Conservation (phyloP, 2,113 vertebrate species). For the Malurus alboscapulatus region DNA sequence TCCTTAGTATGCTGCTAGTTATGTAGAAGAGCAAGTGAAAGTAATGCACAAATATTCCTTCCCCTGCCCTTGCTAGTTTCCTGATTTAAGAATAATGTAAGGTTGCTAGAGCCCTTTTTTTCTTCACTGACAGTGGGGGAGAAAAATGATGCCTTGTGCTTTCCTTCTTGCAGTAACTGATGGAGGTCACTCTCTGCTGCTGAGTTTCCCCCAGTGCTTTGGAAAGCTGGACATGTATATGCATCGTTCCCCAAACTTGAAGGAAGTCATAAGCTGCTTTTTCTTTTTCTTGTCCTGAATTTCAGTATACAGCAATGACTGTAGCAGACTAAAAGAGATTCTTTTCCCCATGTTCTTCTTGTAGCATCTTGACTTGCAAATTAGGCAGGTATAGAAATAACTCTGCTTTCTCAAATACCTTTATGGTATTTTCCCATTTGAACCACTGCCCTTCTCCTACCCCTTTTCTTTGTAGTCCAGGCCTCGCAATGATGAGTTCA, state of each 20-base stretch:
- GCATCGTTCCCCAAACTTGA: not conserved
- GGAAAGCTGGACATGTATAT: not conserved
- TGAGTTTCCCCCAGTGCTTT: not conserved
- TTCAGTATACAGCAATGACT: not conserved
- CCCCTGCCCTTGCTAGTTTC: not conserved
- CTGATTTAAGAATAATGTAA: not conserved
- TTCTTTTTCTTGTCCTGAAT: not conserved
- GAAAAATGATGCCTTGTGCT: not conserved
- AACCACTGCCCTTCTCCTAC: not conserved
- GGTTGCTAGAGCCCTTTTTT: not conserved
- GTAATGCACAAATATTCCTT: not conserved
- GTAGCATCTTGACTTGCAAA: not conserved
- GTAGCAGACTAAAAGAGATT: not conserved
- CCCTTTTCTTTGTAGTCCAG: not conserved
- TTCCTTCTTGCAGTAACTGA: conserved; percentile 3
- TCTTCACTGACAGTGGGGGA: not conserved
- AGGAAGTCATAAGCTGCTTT: not conserved
- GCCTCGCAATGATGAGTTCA: not conserved
- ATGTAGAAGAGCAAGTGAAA: not conserved
- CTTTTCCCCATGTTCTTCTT: not conserved
- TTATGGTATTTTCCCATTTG: not conserved
- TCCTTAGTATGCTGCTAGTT: not conserved
- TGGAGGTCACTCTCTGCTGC: not conserved
- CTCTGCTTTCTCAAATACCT: not conserved
- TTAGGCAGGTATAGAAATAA: not conserved